Evolutionary conservation across 2,797 vertebrate genomes (phyloP).

Genomic region (Cottoperca gobio): DNA sequence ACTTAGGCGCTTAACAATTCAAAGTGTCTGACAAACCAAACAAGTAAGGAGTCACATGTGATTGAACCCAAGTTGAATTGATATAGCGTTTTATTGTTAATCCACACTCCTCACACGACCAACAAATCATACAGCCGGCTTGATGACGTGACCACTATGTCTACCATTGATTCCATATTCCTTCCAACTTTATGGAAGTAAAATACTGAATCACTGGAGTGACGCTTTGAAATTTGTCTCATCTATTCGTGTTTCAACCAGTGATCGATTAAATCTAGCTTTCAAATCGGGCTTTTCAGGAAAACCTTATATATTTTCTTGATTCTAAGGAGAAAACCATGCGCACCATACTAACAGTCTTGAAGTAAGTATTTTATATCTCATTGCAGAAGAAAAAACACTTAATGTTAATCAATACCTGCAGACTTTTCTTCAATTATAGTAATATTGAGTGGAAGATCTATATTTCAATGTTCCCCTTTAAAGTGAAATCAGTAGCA

Average conservation of each 20-base stretch:
- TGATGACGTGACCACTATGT: background rate
- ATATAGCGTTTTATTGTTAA: background rate
- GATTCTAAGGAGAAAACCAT: background rate
- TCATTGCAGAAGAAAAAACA: background rate
- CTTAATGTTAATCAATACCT: background rate
- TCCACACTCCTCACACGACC: too few relatives aligned
- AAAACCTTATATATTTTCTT: background rate
- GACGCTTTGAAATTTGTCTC: background rate
- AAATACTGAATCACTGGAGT: background rate
- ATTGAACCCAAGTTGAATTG: background rate
- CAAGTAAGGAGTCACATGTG: too few relatives aligned
- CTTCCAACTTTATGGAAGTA: fast-evolving
- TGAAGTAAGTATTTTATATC: background rate
- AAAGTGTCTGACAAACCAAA: background rate
- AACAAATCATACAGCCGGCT: background rate
- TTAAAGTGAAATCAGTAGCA: background rate
- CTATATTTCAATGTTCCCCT: background rate
- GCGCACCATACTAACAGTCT: background rate
- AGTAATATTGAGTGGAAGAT: background rate
- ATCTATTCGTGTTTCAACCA: background rate
- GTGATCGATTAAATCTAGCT: background rate
- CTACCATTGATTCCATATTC: background rate
- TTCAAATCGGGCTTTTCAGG: background rate
- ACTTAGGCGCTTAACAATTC: too few relatives aligned
- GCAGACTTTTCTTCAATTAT: background rate